Percentiles rank a stretch among this genome's conserved stretches.
Evolutionary conservation across 1,140 invertebrate species (phyloP).

Genomic region (Sipha flava): DNA sequence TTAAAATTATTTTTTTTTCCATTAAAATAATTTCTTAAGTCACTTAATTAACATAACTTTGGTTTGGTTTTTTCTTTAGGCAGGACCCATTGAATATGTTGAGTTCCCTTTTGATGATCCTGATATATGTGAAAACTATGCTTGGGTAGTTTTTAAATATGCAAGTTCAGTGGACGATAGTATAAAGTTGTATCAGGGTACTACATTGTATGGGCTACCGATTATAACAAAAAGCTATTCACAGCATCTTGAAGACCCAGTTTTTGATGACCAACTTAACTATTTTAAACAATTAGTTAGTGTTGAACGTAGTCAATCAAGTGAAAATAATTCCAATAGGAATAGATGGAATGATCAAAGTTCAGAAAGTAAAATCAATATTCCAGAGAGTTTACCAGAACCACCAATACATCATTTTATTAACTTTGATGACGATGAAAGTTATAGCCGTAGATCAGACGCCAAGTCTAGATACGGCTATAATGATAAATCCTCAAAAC

Average conservation of each 20-base stretch:
- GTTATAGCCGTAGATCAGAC: not conserved
- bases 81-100: conserved; percentile 8
- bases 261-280: not conserved
- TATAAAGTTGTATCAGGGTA: not conserved
- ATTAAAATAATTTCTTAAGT: not conserved
- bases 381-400: conserved; percentile 13
- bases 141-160: conserved; percentile 8
- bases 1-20: not conserved
- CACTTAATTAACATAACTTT: not conserved
- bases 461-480: not conserved
- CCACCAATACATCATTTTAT: not conserved
- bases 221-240: not conserved
- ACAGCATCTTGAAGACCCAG: not conserved
- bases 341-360: not conserved
- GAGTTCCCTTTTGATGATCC: not conserved
- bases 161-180: conserved; percentile 7
- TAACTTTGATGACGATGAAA: not conserved
- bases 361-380: not conserved
- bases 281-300: not conserved
- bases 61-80: not conserved
- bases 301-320: not conserved
- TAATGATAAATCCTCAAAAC: not conserved
- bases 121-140: not conserved
- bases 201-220: not conserved
- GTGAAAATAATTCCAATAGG: not conserved